Evolutionary conservation across 1,140 invertebrate species (phyloP).

Genomic region (Psilanteris sp.): DNA sequence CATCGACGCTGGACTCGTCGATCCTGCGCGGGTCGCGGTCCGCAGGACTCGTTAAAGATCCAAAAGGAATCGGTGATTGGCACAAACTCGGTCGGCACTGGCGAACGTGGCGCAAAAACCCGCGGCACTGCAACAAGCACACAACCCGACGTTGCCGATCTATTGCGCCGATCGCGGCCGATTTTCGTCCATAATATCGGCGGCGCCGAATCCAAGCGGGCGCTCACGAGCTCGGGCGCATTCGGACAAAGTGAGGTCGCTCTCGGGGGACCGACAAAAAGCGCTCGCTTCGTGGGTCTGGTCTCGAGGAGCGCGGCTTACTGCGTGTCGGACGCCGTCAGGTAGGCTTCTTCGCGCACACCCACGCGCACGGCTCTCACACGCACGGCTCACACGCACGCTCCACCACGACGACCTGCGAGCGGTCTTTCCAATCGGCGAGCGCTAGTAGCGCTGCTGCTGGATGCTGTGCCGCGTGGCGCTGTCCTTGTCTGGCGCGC

Average conservation of each 20-base stretch:
- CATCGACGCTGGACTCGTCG: slow-evolving; percentile 58
- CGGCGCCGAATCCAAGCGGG: slow-evolving; percentile 16
- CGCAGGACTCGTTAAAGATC: background rate
- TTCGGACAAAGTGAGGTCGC: slow-evolving; percentile 3
- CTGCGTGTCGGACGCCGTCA: slow-evolving; percentile 79
- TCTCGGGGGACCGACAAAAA: slow-evolving; percentile 13
- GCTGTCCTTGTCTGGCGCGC: slow-evolving; percentile 51
- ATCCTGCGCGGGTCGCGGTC: slow-evolving; percentile 36
- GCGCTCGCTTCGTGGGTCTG: slow-evolving; percentile 49
- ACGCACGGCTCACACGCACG: slow-evolving; percentile 68
- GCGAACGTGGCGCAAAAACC: too few species aligned
- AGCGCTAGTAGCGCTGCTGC: slow-evolving; percentile 80
- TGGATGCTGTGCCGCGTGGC: slow-evolving; percentile 76
- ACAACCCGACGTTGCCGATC: too few species aligned
- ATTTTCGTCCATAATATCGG: too few species aligned
- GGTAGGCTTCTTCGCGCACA: slow-evolving; percentile 76
- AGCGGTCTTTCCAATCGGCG: slow-evolving; percentile 76
- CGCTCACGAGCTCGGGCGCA: background rate
- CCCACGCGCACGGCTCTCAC: slow-evolving; percentile 69
- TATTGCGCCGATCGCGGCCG: too few species aligned
- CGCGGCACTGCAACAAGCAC: too few species aligned
- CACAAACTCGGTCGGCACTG: too few species aligned
- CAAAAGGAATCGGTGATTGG: too few species aligned
- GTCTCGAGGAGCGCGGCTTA: slow-evolving; percentile 73
- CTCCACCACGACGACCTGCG: slow-evolving; percentile 47